Percentiles rank a stretch among this genome's conserved stretches.
phyloP scores from a whole-genome alignment of 2,797 vertebrate species.

The Heterohyrax brucei region DNA sequence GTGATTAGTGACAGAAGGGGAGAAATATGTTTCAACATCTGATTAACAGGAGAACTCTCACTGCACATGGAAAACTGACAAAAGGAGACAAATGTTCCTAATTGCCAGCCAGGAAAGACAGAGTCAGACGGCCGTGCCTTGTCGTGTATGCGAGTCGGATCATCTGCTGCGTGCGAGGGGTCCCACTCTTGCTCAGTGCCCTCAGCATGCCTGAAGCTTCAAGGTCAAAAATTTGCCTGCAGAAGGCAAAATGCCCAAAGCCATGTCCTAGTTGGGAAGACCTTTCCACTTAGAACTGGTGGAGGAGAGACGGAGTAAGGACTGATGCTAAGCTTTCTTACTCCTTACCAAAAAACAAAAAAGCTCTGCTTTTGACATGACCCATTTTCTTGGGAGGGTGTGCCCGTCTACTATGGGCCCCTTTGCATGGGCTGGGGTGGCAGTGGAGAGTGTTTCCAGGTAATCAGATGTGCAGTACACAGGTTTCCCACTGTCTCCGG shows the following conservation, averaged over 20 bases:
- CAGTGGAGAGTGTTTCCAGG: too few species aligned
- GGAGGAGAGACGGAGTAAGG: not conserved
- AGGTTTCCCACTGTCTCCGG: too few species aligned
- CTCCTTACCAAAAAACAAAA: not conserved
- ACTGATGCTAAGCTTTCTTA: rapidly evolving
- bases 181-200: too few species aligned
- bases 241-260: not conserved
- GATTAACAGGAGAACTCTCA: slow-evolving; percentile 81
- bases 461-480: too few species aligned
- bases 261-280: not conserved
- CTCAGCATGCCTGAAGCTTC: slow-evolving; percentile 12
- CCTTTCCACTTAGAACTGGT: not conserved
- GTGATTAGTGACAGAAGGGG: slow-evolving; percentile 75
- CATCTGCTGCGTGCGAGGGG: too few species aligned
- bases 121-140: too few species aligned
- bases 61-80: slow-evolving; percentile 78
- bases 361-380: not conserved
- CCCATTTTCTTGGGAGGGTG: not conserved
- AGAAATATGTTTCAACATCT: slow-evolving; percentile 85
- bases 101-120: slow-evolving; percentile 79
- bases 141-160: too few species aligned
- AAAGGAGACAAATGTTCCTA: slow-evolving; percentile 74
- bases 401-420: not conserved
- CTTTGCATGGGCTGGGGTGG: not conserved
- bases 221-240: slow-evolving; percentile 51